A percentile compares a stretch with the other conserved stretches of the same genome.
Evolutionary conservation across 2,113 vertebrate genomes (phyloP).

Genomic region (Tenebrosternarchus preto): DNA sequence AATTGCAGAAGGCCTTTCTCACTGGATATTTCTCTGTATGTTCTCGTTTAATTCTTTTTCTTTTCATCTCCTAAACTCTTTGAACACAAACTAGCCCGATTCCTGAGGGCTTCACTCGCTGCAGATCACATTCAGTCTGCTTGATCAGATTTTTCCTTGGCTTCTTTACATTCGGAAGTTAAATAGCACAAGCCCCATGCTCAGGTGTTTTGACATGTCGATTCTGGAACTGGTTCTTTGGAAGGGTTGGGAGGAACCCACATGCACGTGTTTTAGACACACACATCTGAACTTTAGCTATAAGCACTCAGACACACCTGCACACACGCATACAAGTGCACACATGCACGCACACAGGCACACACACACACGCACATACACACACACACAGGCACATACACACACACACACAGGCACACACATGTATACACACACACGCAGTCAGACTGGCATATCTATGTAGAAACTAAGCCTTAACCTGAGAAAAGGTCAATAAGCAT

Average conservation of each 20-base stretch:
- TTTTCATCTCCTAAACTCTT: slow-evolving; percentile 19
- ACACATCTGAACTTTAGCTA: background rate
- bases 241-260: slow-evolving; percentile 19
- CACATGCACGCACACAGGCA: background rate
- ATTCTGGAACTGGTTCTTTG: slow-evolving; percentile 36
- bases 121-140: slow-evolving; percentile 32
- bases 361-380: background rate
- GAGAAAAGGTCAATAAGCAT: slow-evolving; percentile 43
- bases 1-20: slow-evolving; percentile 18
- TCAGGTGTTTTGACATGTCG: slow-evolving; percentile 51
- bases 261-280: slow-evolving; percentile 15
- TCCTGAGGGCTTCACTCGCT: slow-evolving; percentile 28
- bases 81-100: slow-evolving; percentile 12
- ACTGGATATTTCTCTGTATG: background rate
- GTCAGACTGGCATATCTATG: slow-evolving; percentile 18
- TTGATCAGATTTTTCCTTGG: slow-evolving; percentile 42
- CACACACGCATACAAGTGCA: slow-evolving; percentile 1
- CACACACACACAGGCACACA: slow-evolving; percentile 11
- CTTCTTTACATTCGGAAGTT: slow-evolving; percentile 32
- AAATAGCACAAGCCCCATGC: slow-evolving; percentile 12
- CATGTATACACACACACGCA: background rate
- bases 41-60: slow-evolving; percentile 3
- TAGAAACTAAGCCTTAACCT: slow-evolving; percentile 31
- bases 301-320: background rate
- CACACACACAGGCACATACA: background rate